A percentile compares a stretch with the other conserved stretches of the same genome.
Evolutionary conservation across 1,140 invertebrate genomes (phyloP).

Genomic region (Monomorium pharaonis): DNA sequence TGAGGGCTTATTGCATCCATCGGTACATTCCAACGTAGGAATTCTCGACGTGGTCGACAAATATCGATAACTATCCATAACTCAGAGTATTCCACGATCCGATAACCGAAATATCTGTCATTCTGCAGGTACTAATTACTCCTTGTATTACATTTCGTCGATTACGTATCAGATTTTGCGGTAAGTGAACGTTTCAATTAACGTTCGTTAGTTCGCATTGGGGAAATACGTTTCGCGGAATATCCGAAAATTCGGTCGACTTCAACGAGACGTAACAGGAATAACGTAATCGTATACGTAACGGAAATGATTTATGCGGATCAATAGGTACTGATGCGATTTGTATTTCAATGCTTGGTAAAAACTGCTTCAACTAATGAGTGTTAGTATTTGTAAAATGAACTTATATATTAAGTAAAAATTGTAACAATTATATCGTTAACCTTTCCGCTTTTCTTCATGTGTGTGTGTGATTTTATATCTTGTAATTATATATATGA

Average conservation of each 20-base stretch:
- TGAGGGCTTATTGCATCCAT: conserved; percentile 60
- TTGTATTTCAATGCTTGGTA: background rate
- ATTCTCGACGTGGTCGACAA: conserved; percentile 59
- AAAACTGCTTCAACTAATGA: background rate
- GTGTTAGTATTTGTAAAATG: no score
- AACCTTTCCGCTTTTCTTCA: background rate
- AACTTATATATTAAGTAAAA: background rate
- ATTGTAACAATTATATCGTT: background rate
- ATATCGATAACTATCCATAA: conserved; percentile 56
- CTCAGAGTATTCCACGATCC: conserved; percentile 12
- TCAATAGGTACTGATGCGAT: background rate
- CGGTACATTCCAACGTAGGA: conserved; percentile 53
- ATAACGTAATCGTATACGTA: background rate
- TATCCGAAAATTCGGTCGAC: conserved; percentile 33
- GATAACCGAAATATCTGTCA: conserved; percentile 53
- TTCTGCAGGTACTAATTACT: conserved; percentile 56
- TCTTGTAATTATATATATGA: background rate
- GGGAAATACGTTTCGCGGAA: conserved; percentile 25
- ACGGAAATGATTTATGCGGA: conserved; percentile 20
- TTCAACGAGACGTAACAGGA: conserved; percentile 5
- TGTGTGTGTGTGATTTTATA: background rate
- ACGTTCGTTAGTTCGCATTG: background rate
- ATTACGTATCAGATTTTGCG: conserved; percentile 17
- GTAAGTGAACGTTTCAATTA: conserved; percentile 39
- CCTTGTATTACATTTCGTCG: conserved; percentile 32